A percentile compares a stretch with the other conserved stretches of the same genome.
phyloP scores from a whole-genome alignment of 2,888 invertebrate species.

The Eupithecia tripunctaria region DNA sequence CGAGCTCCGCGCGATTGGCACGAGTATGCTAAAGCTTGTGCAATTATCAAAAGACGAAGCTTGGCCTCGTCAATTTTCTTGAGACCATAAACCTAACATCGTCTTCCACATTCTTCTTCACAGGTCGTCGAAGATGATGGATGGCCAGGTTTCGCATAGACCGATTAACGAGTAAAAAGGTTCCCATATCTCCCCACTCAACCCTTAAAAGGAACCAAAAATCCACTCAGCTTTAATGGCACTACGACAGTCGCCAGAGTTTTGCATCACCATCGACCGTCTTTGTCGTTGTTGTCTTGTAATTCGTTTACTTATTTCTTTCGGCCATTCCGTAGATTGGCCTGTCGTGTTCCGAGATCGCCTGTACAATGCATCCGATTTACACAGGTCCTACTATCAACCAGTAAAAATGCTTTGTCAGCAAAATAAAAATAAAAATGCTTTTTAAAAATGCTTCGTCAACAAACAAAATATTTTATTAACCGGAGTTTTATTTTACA shows the following conservation, averaged over 20 bases:
- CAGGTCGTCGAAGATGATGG: no score
- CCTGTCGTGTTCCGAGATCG: conserved; percentile 38
- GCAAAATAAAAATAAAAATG: no score
- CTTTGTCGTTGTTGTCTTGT: conserved; percentile 55
- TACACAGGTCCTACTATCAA: conserved; percentile 1
- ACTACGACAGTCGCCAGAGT: conserved; percentile 61
- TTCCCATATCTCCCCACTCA: neutral
- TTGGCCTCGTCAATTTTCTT: no score
- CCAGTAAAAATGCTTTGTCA: neutral
- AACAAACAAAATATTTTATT: neutral
- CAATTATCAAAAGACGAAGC: no score
- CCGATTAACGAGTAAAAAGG: neutral
- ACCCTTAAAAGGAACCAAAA: neutral
- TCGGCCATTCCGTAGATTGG: conserved; percentile 44
- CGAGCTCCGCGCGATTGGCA: no score
- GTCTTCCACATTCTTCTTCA: no score
- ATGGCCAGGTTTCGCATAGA: neutral
- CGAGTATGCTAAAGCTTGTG: no score
- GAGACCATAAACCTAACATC: no score
- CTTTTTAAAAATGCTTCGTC: no score
- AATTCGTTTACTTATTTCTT: conserved; percentile 49
- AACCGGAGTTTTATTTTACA: neutral
- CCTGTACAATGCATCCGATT: conserved; percentile 25
- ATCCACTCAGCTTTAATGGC: conserved; percentile 58
- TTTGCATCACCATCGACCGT: conserved; percentile 50